Evolutionary conservation across 2,888 invertebrate genomes (phyloP).

Genomic region (Eupithecia dodoneata): DNA sequence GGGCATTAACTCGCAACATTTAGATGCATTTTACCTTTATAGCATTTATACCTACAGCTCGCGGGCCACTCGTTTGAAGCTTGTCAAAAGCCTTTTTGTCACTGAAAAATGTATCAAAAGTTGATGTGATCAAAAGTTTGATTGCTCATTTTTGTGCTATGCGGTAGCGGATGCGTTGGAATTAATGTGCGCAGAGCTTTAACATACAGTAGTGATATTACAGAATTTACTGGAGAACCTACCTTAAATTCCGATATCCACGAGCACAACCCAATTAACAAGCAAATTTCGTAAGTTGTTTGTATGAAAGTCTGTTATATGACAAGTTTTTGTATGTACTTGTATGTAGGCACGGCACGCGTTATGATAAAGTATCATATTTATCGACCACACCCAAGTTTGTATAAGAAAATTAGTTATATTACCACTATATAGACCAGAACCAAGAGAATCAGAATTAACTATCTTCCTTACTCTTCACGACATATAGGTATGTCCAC

Average conservation of each 20-base stretch:
- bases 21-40: too few species aligned
- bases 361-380: conserved; percentile 44
- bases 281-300: conserved; percentile 57
- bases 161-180: background rate
- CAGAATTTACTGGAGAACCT: conserved; percentile 20
- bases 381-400: conserved; percentile 3
- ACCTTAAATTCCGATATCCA: conserved; percentile 52
- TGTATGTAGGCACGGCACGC: conserved; percentile 42
- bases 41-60: too few species aligned
- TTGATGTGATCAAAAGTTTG: too few species aligned
- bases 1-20: too few species aligned
- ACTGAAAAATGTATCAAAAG: too few species aligned
- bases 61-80: too few species aligned
- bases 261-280: conserved; percentile 56
- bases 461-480: background rate
- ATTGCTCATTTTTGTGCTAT: background rate
- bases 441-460: background rate
- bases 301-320: conserved; percentile 63
- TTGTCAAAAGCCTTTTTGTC: too few species aligned
- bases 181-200: background rate
- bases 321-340: conserved; percentile 60
- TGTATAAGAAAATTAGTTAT: background rate
- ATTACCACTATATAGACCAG: background rate
- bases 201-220: background rate
- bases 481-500: too few species aligned